Conservation (phyloP, 2,888 invertebrate genomes). For the Ichneumon xanthorius region DNA sequence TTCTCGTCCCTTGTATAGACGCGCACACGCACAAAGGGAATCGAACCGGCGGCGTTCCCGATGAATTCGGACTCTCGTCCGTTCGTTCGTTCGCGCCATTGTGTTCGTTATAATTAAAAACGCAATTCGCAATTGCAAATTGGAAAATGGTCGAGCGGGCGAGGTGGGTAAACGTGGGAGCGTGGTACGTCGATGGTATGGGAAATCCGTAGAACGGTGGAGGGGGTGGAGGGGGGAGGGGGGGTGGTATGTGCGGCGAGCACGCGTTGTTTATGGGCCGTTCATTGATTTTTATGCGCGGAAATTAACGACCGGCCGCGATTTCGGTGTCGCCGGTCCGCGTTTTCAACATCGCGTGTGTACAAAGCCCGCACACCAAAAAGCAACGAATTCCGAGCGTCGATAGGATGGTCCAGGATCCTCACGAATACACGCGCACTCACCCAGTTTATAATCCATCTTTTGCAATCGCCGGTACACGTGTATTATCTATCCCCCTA, state of each 20-base stretch:
- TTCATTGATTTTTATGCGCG: slow-evolving; percentile 85
- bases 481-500: slow-evolving; percentile 3
- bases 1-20: slow-evolving; percentile 69
- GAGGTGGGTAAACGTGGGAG: slow-evolving; percentile 65
- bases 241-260: slow-evolving; percentile 48
- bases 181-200: slow-evolving; percentile 79
- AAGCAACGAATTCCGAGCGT: slow-evolving; percentile 44
- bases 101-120: slow-evolving; percentile 85
- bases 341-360: slow-evolving; percentile 55
- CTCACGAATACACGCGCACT: slow-evolving; percentile 8
- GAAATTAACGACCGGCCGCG: slow-evolving; percentile 84
- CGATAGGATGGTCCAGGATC: slow-evolving; percentile 25
- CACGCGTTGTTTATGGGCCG: slow-evolving; percentile 83
- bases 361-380: slow-evolving; percentile 53
- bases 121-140: slow-evolving; percentile 85
- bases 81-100: slow-evolving; percentile 78
- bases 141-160: slow-evolving; percentile 81
- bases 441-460: slow-evolving; percentile 52
- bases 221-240: slow-evolving; percentile 66
- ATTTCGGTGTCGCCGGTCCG: slow-evolving; percentile 79
- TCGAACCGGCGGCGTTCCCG: slow-evolving; percentile 44
- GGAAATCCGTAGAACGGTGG: slow-evolving; percentile 83
- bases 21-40: slow-evolving; percentile 54
- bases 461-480: slow-evolving; percentile 34
- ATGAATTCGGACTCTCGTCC: slow-evolving; percentile 62